phyloP scores from a whole-genome alignment of 2,888 invertebrate species.

The Drosophila atroscutellata region DNA sequence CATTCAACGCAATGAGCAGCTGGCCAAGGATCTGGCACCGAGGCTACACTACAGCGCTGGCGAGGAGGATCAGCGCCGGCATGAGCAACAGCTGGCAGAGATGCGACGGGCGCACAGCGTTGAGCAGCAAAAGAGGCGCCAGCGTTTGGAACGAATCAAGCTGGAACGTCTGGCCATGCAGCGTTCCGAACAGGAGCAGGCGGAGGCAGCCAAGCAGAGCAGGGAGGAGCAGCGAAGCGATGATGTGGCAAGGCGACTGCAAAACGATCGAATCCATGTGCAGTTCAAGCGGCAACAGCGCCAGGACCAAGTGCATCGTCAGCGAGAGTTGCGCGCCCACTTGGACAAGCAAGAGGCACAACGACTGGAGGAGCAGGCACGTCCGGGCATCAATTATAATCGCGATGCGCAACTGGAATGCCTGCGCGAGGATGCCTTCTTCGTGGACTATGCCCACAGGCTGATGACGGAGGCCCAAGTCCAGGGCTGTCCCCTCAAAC shows the following conservation, averaged over 20 bases:
- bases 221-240: constrained; percentile 63
- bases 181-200: constrained; percentile 70
- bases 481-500: constrained; percentile 73
- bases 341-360: constrained; percentile 70
- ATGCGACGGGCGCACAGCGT: constrained; percentile 83
- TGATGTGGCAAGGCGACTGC: constrained; percentile 75
- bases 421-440: constrained; percentile 69
- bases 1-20: constrained; percentile 85
- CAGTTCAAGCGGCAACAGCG: constrained; percentile 59
- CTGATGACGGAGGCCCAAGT: constrained; percentile 63
- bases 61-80: constrained; percentile 85
- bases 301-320: constrained; percentile 52
- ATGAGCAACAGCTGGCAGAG: constrained; percentile 86
- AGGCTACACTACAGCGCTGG: constrained; percentile 85
- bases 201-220: constrained; percentile 57
- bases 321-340: constrained; percentile 43
- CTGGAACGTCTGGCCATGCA: constrained; percentile 78
- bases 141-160: constrained; percentile 73
- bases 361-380: constrained; percentile 60
- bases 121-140: constrained; percentile 78
- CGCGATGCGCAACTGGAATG: constrained; percentile 61
- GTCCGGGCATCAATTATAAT: constrained; percentile 69
- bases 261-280: constrained; percentile 64
- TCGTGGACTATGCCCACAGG: constrained; percentile 66
- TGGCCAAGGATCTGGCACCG: constrained; percentile 85